A percentile compares a stretch with the other conserved stretches of the same genome.
Conservation (phyloP, 2,888 invertebrate genomes). For the Eupithecia exiguata region DNA sequence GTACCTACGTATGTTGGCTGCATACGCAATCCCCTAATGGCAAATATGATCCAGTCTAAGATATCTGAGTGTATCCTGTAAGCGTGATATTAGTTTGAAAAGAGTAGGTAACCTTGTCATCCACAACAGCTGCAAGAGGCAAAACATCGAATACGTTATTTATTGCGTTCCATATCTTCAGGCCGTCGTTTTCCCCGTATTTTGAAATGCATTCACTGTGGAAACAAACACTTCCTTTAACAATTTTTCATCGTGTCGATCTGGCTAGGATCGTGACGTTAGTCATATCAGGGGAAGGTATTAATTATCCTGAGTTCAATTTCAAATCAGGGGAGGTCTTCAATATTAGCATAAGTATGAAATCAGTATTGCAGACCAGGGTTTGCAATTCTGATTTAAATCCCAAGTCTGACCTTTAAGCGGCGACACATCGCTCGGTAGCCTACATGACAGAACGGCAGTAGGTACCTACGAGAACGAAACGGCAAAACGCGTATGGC, state of each 20-base stretch:
- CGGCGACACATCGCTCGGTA: no score
- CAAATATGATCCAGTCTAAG: not conserved
- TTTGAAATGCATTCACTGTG: constrained; percentile 87
- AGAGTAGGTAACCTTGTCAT: constrained; percentile 84
- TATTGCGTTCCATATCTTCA: constrained; percentile 87
- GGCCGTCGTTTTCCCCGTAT: constrained; percentile 86
- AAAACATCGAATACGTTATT: constrained; percentile 88
- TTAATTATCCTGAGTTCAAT: not conserved
- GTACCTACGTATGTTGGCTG: not conserved
- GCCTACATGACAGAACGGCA: no score
- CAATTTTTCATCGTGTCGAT: not conserved
- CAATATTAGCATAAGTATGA: no score
- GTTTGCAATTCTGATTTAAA: no score
- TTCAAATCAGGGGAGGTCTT: no score
- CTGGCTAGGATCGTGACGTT: not conserved
- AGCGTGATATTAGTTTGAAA: not conserved
- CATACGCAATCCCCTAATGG: not conserved
- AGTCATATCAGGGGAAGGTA: not conserved
- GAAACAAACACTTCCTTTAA: constrained; percentile 20
- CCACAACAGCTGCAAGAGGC: constrained; percentile 89
- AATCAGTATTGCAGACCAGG: no score
- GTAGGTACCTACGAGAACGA: no score
- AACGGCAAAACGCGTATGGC: no score
- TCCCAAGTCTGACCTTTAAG: no score
- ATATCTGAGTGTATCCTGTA: not conserved